A percentile compares a stretch with the other conserved stretches of the same genome.
Evolutionary conservation across 2,888 invertebrate genomes (phyloP).

Genomic region (Pristionchus exspectatus): DNA sequence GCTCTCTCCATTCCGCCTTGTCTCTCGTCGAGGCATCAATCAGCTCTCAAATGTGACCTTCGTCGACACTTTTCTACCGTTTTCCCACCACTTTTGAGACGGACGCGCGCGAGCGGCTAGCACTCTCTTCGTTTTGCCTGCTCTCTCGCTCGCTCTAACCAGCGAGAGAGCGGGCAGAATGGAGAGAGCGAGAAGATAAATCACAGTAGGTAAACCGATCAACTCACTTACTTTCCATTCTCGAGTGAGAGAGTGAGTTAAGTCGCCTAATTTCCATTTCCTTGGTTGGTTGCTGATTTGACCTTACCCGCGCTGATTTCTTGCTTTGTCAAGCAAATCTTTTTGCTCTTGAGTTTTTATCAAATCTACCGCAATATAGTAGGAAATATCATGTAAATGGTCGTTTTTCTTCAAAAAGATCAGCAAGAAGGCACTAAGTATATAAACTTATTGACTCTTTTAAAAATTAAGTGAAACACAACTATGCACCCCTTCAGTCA

Average conservation of each 20-base stretch:
- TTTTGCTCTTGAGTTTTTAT: neutral
- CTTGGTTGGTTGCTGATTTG: neutral
- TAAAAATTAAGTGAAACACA: neutral
- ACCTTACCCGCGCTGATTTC: neutral
- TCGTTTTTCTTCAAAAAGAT: neutral
- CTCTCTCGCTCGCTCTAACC: neutral
- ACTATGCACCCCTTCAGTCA: no score
- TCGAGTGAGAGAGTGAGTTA: neutral
- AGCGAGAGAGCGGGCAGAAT: neutral
- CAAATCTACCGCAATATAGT: neutral
- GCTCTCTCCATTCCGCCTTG: neutral
- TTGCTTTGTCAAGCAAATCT: neutral
- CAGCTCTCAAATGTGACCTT: constrained; percentile 4
- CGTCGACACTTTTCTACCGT: constrained; percentile 9
- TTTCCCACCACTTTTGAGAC: constrained; percentile 37
- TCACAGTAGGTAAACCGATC: neutral
- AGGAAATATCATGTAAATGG: neutral
- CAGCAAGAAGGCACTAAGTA: no score
- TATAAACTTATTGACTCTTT: no score
- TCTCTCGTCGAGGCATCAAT: neutral
- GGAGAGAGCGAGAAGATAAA: neutral
- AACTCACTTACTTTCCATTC: neutral
- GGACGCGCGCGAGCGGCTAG: neutral
- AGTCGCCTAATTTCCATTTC: neutral
- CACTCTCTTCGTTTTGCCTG: neutral